Conservation (phyloP, 1,140 invertebrate species). For the Harlomillsia oculata region DNA sequence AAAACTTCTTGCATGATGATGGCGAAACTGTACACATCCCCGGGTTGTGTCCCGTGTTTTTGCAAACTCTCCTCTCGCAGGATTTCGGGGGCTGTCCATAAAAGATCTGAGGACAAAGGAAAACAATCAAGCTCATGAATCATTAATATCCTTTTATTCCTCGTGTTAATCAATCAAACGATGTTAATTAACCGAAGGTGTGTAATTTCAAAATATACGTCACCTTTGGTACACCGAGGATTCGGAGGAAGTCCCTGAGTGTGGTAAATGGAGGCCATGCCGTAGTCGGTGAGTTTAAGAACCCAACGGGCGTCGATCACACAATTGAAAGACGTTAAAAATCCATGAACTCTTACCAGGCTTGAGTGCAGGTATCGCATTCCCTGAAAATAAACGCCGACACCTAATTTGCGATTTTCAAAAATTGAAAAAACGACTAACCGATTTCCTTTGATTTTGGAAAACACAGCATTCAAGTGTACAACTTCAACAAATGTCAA, state of each 20-base stretch:
- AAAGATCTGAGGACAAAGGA: slow-evolving; percentile 62
- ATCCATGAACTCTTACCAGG: slow-evolving; percentile 65
- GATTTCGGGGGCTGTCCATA: slow-evolving; percentile 85
- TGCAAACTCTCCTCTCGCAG: slow-evolving; percentile 54
- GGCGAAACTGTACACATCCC: slow-evolving; percentile 82
- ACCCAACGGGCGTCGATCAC: slow-evolving; percentile 81
- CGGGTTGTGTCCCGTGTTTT: slow-evolving; percentile 62
- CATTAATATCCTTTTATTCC: no score
- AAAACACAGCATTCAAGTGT: no score
- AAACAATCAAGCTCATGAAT: no score
- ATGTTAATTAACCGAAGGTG: no score
- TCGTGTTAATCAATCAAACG: no score
- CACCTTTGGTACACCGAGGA: slow-evolving; percentile 55
- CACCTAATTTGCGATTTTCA: not conserved
- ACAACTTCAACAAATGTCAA: no score
- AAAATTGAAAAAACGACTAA: no score
- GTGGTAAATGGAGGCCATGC: slow-evolving; percentile 60
- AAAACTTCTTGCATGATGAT: slow-evolving; percentile 88
- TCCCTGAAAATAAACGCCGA: slow-evolving; percentile 10
- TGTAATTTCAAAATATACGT: slow-evolving; percentile 21
- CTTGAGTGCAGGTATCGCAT: slow-evolving; percentile 60
- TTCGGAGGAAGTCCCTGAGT: slow-evolving; percentile 52
- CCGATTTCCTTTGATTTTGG: no score
- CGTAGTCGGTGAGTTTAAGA: slow-evolving; percentile 75
- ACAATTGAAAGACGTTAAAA: slow-evolving; percentile 70